These are phyloP conservation scores for Littorina saxatilis DNA, from an alignment of 1,140 invertebrate genomes.

Conservation along the genomic window DNA sequence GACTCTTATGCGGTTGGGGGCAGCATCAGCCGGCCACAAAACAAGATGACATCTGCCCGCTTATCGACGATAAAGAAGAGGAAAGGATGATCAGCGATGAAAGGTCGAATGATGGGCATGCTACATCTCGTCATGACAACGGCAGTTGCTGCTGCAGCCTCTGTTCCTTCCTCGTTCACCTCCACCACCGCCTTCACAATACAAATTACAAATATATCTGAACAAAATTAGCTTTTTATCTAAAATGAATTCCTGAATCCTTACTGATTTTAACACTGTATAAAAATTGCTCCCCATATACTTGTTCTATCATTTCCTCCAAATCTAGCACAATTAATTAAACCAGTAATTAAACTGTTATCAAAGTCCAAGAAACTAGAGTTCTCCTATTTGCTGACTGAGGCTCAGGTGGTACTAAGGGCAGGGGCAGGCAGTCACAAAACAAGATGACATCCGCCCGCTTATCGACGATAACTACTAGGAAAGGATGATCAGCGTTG, in stretches of 20 bases:
- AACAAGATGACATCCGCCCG: conserved; percentile 63
- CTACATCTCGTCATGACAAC: conserved; percentile 51
- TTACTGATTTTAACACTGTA: no score
- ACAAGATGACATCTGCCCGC: conserved; percentile 60
- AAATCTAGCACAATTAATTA: no score
- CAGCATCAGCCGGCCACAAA: conserved; percentile 64
- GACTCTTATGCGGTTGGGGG: no score
- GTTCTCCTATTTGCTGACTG: neutral
- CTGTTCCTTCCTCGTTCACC: conserved; percentile 75
- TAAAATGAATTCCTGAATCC: no score
- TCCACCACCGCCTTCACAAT: conserved; percentile 73
- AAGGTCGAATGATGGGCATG: conserved; percentile 55
- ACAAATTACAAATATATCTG: neutral
- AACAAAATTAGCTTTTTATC: no score
- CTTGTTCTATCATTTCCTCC: no score
- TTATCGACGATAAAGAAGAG: conserved; percentile 85
- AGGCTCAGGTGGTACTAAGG: neutral
- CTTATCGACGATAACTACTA: conserved; percentile 85
- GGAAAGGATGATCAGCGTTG: conserved; percentile 84
- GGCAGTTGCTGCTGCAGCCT: conserved; percentile 74
- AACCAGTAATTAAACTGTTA: no score
- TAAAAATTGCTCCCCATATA: no score
- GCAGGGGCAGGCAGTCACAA: conserved; percentile 57
- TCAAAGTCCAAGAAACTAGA: no score
- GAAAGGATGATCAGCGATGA: conserved; percentile 86